Evolutionary conservation across 2,113 vertebrate species (phyloP), one percentile per base, ranked within the genome.

Genomic region (human): DNA sequence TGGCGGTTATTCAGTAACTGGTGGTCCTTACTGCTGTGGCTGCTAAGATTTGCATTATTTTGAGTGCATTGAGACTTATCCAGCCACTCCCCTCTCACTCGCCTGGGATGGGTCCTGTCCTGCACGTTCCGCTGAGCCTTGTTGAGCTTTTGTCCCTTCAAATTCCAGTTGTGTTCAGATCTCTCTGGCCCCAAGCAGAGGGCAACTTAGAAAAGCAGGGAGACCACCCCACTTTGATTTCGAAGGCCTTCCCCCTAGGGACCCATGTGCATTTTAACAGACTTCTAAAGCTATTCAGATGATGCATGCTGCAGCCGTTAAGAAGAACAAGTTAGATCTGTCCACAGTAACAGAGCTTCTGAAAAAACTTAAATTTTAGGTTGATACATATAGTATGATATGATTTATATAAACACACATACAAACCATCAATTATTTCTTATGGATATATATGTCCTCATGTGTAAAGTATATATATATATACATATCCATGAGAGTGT

Each of bases 31-130:
- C 10, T 8, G 35, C n/a, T 40, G 32, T 10, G 20, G 30, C 8
- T 52, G 13, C 1, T 38, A 13, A 1, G 11, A 22, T 14, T 5
- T 6, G 10, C 5, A 8, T 32, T 9, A 11, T 12, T 11, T n/a
- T 68, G 35, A 22, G 75, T 6, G 4, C 9, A 5, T 0, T 32
- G 27, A 35, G 35, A 45, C 68, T 72, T 27, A 70, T 35, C 61
- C 18, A 9, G 35, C 68, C 43, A 2, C n/a, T 35, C 4, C 8
- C 2, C 16, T 5, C 68, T 20, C 5, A 8, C 32, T 22, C 1
- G 20, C 40, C 27, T 12, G 23, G 8, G 12, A 12, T 20, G 43
- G 16, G 16, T 11, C n/a, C 50, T 70, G 27, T 35, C 40, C 70
- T 14, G 68, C 30, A 23, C 5, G 12, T 64, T 64, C 61, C 1